A percentile compares a stretch with the other conserved stretches of the same genome.
Conservation (phyloP, 2,113 vertebrate genomes). For the Scomber colias region DNA sequence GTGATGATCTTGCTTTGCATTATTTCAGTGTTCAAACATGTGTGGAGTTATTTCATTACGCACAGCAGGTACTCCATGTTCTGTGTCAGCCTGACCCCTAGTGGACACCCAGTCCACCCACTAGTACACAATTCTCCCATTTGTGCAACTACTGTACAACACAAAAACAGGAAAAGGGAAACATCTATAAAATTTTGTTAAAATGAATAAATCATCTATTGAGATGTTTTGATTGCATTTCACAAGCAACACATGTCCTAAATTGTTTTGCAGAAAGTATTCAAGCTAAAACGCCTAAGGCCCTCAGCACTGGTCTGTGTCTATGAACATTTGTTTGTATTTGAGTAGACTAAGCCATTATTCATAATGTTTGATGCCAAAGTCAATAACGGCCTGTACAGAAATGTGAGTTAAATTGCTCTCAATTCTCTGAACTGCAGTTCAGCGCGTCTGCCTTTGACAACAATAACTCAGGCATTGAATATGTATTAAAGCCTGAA, state of each 20-base stretch:
- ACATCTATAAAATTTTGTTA: constrained; percentile 60
- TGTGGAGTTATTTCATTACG: background rate
- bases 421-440: constrained; percentile 57
- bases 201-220: constrained; percentile 75
- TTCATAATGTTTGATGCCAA: constrained; percentile 62
- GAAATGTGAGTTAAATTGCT: constrained; percentile 56
- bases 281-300: constrained; percentile 57
- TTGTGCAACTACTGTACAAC: constrained; percentile 1
- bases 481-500: constrained; percentile 68
- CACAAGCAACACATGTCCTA: constrained; percentile 64
- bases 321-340: constrained; percentile 69
- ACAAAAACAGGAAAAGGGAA: constrained; percentile 47
- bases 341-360: constrained; percentile 63
- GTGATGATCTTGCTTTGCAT: background rate
- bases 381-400: constrained; percentile 54
- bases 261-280: constrained; percentile 67
- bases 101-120: constrained; percentile 65
- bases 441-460: constrained; percentile 56
- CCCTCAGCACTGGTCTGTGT: constrained; percentile 46
- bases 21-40: background rate
- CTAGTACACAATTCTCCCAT: background rate
- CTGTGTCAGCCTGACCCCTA: constrained; percentile 84
- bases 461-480: constrained; percentile 69
- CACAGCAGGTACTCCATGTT: constrained; percentile 37
- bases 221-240: constrained; percentile 69